Conservation (phyloP, 2,113 vertebrate genomes). For the Oenanthe melanoleuca region DNA sequence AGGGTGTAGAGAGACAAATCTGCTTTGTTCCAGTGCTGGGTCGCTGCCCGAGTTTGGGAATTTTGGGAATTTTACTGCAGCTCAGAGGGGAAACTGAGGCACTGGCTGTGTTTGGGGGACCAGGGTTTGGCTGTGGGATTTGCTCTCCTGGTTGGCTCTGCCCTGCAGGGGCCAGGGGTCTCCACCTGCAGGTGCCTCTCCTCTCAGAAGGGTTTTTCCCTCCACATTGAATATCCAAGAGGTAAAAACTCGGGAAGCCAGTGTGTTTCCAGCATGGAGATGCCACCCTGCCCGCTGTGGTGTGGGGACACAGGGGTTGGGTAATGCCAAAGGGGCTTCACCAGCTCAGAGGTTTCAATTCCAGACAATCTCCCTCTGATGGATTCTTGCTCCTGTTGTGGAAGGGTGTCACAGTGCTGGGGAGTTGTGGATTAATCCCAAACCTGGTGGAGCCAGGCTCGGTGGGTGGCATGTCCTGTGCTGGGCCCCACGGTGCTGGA, state of each 20-base stretch:
- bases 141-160: background rate
- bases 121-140: no score
- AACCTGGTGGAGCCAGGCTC: background rate
- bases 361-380: background rate
- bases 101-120: accelerated
- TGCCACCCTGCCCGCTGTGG: accelerated
- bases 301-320: background rate
- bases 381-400: background rate
- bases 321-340: background rate
- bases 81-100: conserved; percentile 7
- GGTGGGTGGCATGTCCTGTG: accelerated
- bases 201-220: background rate
- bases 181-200: background rate
- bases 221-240: background rate
- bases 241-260: background rate
- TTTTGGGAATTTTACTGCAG: background rate
- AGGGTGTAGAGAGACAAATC: background rate
- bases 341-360: background rate
- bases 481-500: accelerated
- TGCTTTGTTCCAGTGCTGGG: accelerated
- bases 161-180: no score
- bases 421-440: background rate
- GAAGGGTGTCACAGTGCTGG: accelerated
- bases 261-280: accelerated
- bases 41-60: background rate